phyloP scores from a whole-genome alignment of 1,140 invertebrate species.

The Drosophila tropicalis region DNA sequence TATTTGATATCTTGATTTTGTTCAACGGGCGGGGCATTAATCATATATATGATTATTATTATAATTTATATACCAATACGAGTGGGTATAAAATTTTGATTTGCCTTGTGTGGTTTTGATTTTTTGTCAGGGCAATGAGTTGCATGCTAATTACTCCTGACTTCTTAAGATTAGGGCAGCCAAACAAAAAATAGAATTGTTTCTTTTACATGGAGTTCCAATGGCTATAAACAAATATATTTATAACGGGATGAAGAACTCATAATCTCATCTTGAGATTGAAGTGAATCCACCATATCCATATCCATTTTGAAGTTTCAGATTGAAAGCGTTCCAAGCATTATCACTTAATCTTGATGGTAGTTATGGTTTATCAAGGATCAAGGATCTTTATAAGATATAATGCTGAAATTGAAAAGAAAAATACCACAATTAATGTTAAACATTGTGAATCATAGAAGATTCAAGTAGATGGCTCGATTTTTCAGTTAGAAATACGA shows the following conservation, averaged over 20 bases:
- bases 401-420: too few species aligned
- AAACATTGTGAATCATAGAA: too few species aligned
- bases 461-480: too few species aligned
- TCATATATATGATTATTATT: constrained; percentile 50
- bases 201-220: background rate
- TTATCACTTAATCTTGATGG: too few species aligned
- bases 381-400: too few species aligned
- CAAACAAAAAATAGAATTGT: background rate
- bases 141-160: constrained; percentile 70
- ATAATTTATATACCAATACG: constrained; percentile 13
- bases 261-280: background rate
- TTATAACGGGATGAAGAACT: background rate
- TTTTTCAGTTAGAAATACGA: too few species aligned
- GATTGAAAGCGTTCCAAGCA: background rate
- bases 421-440: too few species aligned
- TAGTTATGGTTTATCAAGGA: too few species aligned
- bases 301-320: background rate
- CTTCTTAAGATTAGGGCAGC: background rate
- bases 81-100: constrained; percentile 65
- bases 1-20: constrained; percentile 79
- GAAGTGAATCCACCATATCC: background rate
- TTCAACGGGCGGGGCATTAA: constrained; percentile 64
- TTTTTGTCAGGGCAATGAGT: constrained; percentile 63
- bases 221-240: background rate
- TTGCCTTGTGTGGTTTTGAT: constrained; percentile 72